A percentile compares a stretch with the other conserved stretches of the same genome.
Conservation (phyloP, 2,113 vertebrate species). For the Apodemus sylvaticus region DNA sequence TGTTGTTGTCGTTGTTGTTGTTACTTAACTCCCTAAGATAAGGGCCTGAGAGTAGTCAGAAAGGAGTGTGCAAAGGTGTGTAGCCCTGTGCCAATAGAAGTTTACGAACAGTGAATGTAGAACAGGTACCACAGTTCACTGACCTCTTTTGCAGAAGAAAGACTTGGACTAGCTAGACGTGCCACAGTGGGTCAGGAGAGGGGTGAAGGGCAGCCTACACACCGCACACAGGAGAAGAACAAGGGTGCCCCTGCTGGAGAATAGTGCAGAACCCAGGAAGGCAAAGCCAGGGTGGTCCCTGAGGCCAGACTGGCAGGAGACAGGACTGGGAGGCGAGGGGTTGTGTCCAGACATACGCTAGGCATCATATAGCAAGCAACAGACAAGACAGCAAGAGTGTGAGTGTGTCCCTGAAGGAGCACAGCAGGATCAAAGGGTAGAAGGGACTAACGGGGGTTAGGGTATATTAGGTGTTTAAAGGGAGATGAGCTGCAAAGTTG, state of each 20-base stretch:
- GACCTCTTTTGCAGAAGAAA: background rate
- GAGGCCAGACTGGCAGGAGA: background rate
- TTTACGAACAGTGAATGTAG: background rate
- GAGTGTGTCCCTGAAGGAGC: background rate
- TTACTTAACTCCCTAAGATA: background rate
- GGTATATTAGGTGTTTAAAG: background rate
- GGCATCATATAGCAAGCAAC: background rate
- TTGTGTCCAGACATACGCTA: background rate
- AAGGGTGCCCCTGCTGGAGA: background rate
- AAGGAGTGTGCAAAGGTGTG: background rate
- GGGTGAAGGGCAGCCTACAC: too few relatives aligned
- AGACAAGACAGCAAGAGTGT: background rate
- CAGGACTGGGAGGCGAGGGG: background rate
- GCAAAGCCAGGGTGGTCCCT: background rate
- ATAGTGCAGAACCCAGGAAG: background rate
- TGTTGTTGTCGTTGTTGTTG: background rate
- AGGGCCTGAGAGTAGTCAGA: background rate
- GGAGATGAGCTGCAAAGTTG: background rate
- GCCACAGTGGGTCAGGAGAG: background rate
- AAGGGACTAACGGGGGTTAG: background rate
- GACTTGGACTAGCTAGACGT: background rate
- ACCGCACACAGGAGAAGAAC: background rate
- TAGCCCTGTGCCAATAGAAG: slow-evolving; percentile 37
- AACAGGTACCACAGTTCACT: background rate
- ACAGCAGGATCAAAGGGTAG: background rate